Percentiles rank a stretch among this genome's conserved stretches.
phyloP scores from a whole-genome alignment of 1,140 invertebrate species.

The Batillaria attramentaria region DNA sequence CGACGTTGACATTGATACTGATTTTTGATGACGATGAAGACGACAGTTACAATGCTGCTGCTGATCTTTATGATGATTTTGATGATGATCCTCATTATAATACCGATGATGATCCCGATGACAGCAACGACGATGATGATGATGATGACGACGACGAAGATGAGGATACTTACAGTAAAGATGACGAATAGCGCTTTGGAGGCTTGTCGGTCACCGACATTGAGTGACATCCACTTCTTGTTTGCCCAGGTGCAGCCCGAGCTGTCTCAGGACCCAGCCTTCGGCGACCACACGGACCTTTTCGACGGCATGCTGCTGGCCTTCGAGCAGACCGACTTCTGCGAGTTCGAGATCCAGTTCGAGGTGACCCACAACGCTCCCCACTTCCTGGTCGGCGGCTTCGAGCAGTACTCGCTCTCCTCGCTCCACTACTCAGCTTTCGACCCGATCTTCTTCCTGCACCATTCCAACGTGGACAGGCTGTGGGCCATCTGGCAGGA shows the following conservation, averaged over 20 bases:
- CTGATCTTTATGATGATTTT: neutral
- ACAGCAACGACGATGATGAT: neutral
- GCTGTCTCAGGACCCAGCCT: slow-evolving; percentile 27
- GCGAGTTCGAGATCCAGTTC: slow-evolving; percentile 49
- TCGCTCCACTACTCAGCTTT: slow-evolving; percentile 40
- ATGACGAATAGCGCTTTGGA: too few species aligned
- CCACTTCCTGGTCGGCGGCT: slow-evolving; percentile 40
- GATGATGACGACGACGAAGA: neutral
- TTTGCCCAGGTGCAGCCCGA: slow-evolving; percentile 16
- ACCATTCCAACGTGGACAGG: slow-evolving; percentile 41
- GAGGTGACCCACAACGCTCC: slow-evolving; percentile 37
- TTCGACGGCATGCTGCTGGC: slow-evolving; percentile 45
- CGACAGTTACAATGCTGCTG: neutral
- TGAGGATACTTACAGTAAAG: too few species aligned
- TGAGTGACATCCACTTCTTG: too few species aligned
- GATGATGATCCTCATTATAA: too few species aligned
- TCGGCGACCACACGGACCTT: slow-evolving; percentile 41
- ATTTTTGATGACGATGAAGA: neutral
- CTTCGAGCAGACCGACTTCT: slow-evolving; percentile 49
- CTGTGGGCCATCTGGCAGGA: slow-evolving; percentile 48
- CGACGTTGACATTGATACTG: neutral
- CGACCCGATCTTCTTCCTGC: slow-evolving; percentile 44
- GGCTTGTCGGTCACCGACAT: too few species aligned
- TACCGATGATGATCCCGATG: too few species aligned
- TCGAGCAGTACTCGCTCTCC: slow-evolving; percentile 31